Conservation (phyloP, 2,888 invertebrate species). For the Hydriomena furcata region DNA sequence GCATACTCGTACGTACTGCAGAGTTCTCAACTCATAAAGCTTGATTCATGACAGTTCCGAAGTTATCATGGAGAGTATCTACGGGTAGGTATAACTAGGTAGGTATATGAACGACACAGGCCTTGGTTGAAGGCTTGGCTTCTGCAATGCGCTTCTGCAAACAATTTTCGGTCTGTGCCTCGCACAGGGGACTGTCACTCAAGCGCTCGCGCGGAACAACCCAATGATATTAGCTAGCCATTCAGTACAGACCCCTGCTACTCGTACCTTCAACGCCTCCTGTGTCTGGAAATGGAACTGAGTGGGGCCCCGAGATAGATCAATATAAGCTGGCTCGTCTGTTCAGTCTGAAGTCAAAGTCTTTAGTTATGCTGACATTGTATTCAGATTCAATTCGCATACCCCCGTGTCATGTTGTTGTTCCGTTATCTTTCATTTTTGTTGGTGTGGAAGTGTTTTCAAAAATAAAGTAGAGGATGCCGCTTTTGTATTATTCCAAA, state of each 20-base stretch:
- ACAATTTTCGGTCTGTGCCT: slow-evolving; percentile 62
- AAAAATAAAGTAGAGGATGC: slow-evolving; percentile 31
- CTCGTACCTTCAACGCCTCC: slow-evolving; percentile 40
- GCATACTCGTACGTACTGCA: no score
- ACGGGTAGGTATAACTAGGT: slow-evolving; percentile 14
- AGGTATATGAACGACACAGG: slow-evolving; percentile 22
- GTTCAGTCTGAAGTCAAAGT: slow-evolving; percentile 63
- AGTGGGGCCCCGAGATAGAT: slow-evolving; percentile 37
- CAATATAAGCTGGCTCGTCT: slow-evolving; percentile 46
- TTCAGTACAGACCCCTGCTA: slow-evolving; percentile 52
- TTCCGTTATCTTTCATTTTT: slow-evolving; percentile 55
- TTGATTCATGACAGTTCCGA: slow-evolving; percentile 15
- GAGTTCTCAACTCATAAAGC: slow-evolving; percentile 5
- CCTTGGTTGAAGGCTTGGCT: slow-evolving; percentile 45
- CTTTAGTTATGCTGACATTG: slow-evolving; percentile 70
- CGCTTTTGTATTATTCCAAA: no score
- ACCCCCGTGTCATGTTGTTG: slow-evolving; percentile 45
- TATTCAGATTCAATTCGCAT: slow-evolving; percentile 66
- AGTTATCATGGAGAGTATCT: slow-evolving; percentile 14
- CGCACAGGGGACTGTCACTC: slow-evolving; percentile 77
- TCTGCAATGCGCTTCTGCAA: slow-evolving; percentile 61
- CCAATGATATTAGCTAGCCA: slow-evolving; percentile 68
- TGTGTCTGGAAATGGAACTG: slow-evolving; percentile 34
- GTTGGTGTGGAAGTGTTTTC: slow-evolving; percentile 32
- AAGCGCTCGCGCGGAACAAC: slow-evolving; percentile 68